These are phyloP conservation scores for Oceanodroma leucorhoa DNA, from an alignment of 2,797 vertebrate genomes.

Conservation along the genomic window DNA sequence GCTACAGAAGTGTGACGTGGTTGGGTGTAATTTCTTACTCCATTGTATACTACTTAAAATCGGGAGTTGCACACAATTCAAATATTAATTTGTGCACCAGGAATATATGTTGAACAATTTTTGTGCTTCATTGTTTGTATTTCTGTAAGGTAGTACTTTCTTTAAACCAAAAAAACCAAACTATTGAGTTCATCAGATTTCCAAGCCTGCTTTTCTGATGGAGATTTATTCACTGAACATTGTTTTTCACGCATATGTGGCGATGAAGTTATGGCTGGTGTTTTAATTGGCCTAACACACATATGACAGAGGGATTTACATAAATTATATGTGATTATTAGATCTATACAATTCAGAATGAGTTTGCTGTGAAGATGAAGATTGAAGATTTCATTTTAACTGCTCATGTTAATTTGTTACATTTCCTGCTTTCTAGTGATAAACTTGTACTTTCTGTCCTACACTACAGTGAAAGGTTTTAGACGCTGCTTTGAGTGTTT, in stretches of 20 bases:
- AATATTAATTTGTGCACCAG: not conserved
- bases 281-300: not conserved
- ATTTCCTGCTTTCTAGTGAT: not conserved
- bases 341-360: not conserved
- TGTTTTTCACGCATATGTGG: not conserved
- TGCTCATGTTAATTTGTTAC: not conserved
- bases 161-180: not conserved
- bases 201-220: not conserved
- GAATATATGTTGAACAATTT: not conserved
- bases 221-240: not conserved
- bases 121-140: not conserved
- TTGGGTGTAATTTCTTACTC: not conserved
- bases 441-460: not conserved
- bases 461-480: not conserved
- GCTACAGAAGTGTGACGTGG: not conserved
- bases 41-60: not conserved
- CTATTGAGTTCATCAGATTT: not conserved
- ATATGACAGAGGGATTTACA: not conserved
- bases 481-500: not conserved
- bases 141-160: not conserved
- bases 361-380: not conserved
- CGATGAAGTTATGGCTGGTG: not conserved
- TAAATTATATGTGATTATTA: not conserved
- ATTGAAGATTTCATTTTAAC: not conserved
- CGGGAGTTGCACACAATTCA: not conserved